These are phyloP conservation scores for Alentia gelatinosa DNA, from an alignment of 2,888 invertebrate genomes.

Conservation along the genomic window DNA sequence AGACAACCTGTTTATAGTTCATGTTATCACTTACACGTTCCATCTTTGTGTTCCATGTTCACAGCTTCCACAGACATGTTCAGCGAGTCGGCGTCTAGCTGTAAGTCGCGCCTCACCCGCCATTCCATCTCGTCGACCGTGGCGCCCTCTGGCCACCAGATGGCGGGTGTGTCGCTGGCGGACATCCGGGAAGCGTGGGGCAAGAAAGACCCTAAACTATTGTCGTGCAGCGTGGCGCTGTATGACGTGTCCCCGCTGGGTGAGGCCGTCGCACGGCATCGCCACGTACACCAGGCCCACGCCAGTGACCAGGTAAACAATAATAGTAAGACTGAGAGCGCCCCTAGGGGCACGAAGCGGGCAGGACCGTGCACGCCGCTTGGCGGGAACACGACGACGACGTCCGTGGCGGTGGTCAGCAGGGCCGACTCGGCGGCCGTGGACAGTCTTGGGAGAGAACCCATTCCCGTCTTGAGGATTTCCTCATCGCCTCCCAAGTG, in stretches of 20 bases:
- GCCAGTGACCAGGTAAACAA: neutral
- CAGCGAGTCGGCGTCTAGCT: neutral
- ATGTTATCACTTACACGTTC: neutral
- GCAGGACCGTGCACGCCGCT: neutral
- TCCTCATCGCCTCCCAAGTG: neutral
- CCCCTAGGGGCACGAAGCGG: neutral
- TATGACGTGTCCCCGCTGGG: neutral
- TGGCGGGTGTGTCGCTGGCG: neutral
- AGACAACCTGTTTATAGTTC: neutral
- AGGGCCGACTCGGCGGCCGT: neutral
- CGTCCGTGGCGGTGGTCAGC: no score
- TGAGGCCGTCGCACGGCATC: neutral
- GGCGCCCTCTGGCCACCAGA: neutral
- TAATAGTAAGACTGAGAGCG: neutral
- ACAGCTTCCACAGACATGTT: neutral
- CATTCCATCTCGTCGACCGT: neutral
- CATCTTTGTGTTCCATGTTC: neutral
- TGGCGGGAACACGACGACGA: no score
- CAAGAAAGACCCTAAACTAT: slow-evolving; percentile 11
- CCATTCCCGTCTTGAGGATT: neutral
- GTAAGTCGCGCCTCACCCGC: neutral
- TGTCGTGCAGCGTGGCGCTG: neutral
- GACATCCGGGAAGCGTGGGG: neutral
- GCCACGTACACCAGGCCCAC: neutral
- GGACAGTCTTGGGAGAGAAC: neutral